Evolutionary conservation across 2,113 vertebrate species (phyloP).

Genomic region (Sarotherodon lohbergeri): DNA sequence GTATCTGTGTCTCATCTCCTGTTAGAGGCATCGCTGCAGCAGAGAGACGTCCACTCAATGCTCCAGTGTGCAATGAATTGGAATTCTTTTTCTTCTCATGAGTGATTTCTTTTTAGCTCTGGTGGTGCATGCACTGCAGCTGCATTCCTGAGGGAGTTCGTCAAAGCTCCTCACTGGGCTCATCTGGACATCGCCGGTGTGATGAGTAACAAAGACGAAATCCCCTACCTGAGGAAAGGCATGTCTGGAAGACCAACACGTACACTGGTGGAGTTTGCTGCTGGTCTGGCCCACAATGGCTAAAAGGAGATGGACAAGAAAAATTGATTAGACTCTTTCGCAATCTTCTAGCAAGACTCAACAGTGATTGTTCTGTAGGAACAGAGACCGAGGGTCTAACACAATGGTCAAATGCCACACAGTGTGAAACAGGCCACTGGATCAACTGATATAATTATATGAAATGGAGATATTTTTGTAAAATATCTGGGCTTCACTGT

Average conservation of each 20-base stretch:
- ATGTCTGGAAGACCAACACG: slow-evolving; percentile 94
- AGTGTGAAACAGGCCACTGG: not conserved
- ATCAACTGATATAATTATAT: not conserved
- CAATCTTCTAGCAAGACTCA: not conserved
- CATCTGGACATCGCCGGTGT: slow-evolving; percentile 96
- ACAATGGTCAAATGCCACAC: not conserved
- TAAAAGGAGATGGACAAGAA: slow-evolving; percentile 2
- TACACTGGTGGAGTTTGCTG: slow-evolving; percentile 85
- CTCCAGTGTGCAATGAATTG: not conserved
- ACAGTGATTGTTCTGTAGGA: not conserved
- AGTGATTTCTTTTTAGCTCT: slow-evolving; percentile 69
- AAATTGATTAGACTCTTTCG: not conserved
- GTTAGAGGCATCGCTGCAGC: not conserved
- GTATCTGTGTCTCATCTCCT: not conserved
- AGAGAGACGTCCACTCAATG: not conserved
- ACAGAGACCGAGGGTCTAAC: not conserved
- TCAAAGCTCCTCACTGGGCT: slow-evolving; percentile 87
- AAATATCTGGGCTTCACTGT: not conserved
- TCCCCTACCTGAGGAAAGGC: slow-evolving; percentile 90
- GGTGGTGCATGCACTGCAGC: slow-evolving; percentile 95
- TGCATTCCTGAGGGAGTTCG: slow-evolving; percentile 91
- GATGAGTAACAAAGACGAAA: slow-evolving; percentile 93
- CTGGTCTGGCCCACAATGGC: slow-evolving; percentile 69
- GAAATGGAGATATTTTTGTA: not conserved
- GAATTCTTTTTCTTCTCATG: not conserved